Evolutionary conservation across 1,140 invertebrate species (phyloP).

Genomic region (Pantala flavescens): DNA sequence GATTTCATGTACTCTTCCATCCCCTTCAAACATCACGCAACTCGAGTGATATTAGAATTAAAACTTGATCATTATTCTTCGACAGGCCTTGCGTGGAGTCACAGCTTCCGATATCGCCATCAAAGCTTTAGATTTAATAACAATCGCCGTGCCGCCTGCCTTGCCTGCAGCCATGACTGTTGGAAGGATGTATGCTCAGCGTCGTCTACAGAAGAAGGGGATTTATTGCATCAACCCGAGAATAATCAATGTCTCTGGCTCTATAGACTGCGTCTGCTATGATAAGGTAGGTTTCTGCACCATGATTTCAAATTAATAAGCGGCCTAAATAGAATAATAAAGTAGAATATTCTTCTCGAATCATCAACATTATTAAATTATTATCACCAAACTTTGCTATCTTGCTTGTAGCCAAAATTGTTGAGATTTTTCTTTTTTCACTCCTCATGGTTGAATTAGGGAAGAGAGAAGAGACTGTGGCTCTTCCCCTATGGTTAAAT

Average conservation of each 20-base stretch:
- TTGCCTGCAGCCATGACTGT: constrained; percentile 49
- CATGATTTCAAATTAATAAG: constrained; percentile 24
- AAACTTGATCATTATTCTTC: not conserved
- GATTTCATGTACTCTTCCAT: too few relatives aligned
- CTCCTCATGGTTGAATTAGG: too few relatives aligned
- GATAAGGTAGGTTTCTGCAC: constrained; percentile 61
- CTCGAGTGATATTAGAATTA: too few relatives aligned
- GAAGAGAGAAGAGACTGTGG: too few relatives aligned
- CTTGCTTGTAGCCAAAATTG: too few relatives aligned
- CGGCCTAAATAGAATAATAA: too few relatives aligned
- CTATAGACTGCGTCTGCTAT: constrained; percentile 87
- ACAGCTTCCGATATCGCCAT: not conserved
- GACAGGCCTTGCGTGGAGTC: not conserved
- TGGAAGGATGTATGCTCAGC: constrained; percentile 50
- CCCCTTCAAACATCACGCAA: too few relatives aligned
- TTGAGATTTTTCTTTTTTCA: too few relatives aligned
- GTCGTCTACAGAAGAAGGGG: constrained; percentile 40
- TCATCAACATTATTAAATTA: too few relatives aligned
- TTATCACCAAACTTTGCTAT: too few relatives aligned
- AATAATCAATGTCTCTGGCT: constrained; percentile 79
- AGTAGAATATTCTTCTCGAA: not conserved
- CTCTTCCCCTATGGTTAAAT: too few relatives aligned
- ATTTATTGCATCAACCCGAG: constrained; percentile 74
- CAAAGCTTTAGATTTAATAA: constrained; percentile 40
- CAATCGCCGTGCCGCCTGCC: constrained; percentile 47